A percentile compares a stretch with the other conserved stretches of the same genome.
phyloP scores from a whole-genome alignment of 92 coral and sea anemone genomes.

The Porites lobata region DNA sequence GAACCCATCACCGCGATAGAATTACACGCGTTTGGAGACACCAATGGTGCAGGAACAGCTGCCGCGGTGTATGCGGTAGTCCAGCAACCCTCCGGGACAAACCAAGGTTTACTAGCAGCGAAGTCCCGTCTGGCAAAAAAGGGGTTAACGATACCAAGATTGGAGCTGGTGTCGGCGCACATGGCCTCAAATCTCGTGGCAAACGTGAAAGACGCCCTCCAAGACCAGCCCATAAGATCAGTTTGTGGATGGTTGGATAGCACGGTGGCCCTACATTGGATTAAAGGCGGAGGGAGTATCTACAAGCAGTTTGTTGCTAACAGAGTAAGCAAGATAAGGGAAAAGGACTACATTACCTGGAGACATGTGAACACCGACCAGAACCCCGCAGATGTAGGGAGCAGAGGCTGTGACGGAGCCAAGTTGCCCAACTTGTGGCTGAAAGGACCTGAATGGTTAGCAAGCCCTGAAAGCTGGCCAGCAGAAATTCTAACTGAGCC shows the following conservation, averaged over 20 bases:
- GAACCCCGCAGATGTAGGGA: slow-evolving; percentile 57
- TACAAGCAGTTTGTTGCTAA: slow-evolving; percentile 65
- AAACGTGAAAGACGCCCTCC: slow-evolving; percentile 42
- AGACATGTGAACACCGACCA: slow-evolving; percentile 53
- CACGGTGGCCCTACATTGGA: slow-evolving; percentile 63
- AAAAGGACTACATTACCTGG: slow-evolving; percentile 33
- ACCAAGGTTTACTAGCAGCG: slow-evolving; percentile 56
- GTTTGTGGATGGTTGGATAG: slow-evolving; percentile 68
- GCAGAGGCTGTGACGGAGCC: background rate
- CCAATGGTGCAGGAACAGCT: slow-evolving; percentile 32
- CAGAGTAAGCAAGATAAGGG: slow-evolving; percentile 63
- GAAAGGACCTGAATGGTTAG: slow-evolving; percentile 39
- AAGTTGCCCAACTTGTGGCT: slow-evolving; percentile 26
- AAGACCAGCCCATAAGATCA: slow-evolving; percentile 38
- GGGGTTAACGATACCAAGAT: slow-evolving; percentile 48
- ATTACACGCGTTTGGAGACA: slow-evolving; percentile 67
- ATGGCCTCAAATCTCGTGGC: slow-evolving; percentile 59
- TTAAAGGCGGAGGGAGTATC: slow-evolving; percentile 47
- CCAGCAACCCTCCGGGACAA: slow-evolving; percentile 43
- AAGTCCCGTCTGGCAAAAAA: slow-evolving; percentile 62
- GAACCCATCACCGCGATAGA: slow-evolving; percentile 43
- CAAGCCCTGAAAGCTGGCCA: slow-evolving; percentile 33
- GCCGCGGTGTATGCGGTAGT: too few relatives aligned
- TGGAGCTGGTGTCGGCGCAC: slow-evolving; percentile 64
- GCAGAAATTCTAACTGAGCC: slow-evolving; percentile 19